Evolutionary conservation across 2,797 vertebrate genomes (phyloP).

Genomic region (Onychomys arenicola): DNA sequence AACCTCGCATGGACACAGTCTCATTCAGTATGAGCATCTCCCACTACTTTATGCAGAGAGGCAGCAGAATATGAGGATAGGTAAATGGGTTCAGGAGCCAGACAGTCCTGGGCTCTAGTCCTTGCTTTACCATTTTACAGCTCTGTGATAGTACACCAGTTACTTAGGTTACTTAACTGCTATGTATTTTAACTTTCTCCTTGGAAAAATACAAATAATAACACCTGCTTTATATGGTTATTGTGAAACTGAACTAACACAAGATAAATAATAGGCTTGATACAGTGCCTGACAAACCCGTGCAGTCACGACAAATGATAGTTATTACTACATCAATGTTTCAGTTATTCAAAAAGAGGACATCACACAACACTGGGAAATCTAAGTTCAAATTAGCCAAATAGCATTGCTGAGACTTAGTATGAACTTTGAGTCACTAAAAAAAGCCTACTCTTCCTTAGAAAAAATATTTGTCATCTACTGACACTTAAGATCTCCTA

Average conservation of each 20-base stretch:
- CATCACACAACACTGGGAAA: slow-evolving; percentile 32
- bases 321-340: background rate
- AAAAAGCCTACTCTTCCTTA: background rate
- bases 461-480: background rate
- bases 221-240: background rate
- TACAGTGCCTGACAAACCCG: background rate
- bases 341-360: slow-evolving; percentile 41
- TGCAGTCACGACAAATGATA: background rate
- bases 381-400: background rate
- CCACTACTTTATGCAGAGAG: background rate
- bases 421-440: background rate
- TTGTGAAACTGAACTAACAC: background rate
- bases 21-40: background rate
- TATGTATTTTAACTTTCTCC: background rate
- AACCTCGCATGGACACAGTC: background rate
- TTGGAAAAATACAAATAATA: slow-evolving; percentile 23
- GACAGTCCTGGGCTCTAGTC: background rate
- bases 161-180: background rate
- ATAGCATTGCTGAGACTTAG: background rate
- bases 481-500: slow-evolving; percentile 36
- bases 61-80: background rate
- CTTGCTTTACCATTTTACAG: slow-evolving; percentile 5
- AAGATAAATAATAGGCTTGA: background rate
- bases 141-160: background rate
- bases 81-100: background rate